Evolutionary conservation across 2,113 vertebrate species (phyloP), one percentile per base, ranked within the genome.

Genomic region (Tragelaphus strepsiceros): DNA sequence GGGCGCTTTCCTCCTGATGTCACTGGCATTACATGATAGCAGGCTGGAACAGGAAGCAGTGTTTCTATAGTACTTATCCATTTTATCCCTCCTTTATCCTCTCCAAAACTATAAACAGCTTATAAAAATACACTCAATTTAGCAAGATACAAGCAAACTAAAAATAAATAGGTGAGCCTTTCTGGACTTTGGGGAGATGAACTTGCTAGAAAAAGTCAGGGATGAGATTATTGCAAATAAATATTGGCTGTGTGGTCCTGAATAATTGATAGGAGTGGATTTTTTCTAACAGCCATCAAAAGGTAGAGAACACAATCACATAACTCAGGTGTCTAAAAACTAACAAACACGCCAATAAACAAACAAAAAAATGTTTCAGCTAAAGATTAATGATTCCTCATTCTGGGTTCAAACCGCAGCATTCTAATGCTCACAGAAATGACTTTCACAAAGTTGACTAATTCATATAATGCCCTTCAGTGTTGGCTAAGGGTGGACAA

Each of bases 151-250:
- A 89, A 95, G 49, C 53, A 95, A 94, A 58, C 51, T 84, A 90
- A 83, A 97, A 87, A 67, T 90, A 92, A 97, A 92, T 78, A 58
- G 8, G 14, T 81, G 71, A 97, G 26, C 22, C 43, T 91, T 93
- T 94, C 77, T 84, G 21, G 56, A 90, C 74, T 64, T 71, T 56
- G n/a, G 49, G 54, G 54, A 89, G 46, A 88, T 85, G 61, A 96
- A 96, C 14, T 80, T 96, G 6, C 51, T 84, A 51, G 46, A 61
- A 35, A 90, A 43, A 91, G 51, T 74, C 28, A 64, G 35, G n/a
- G n/a, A 53, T 81, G 30, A 94, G 46, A 83, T 96, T 56, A 46
- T 22, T 32, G 9, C 46, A 80, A 77, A 82, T 56, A 88, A 95
- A 67, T 88, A 94, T 54, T 32, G 46, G 5, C 53, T 88, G 3